Conservation (phyloP, 2,797 vertebrate species). For the Neosilurus mollespiculum region DNA sequence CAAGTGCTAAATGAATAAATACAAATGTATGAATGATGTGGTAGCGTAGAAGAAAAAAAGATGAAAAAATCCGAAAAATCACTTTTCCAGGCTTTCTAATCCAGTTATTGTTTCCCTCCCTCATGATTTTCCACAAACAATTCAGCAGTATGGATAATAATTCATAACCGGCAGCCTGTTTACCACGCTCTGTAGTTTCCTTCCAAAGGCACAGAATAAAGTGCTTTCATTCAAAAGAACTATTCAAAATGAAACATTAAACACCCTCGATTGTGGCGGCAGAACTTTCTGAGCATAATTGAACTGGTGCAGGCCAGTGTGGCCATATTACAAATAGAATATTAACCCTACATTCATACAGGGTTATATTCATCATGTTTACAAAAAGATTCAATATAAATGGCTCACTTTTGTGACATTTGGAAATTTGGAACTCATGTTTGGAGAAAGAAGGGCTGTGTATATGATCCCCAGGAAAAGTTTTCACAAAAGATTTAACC, state of each 20-base stretch:
- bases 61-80: background rate
- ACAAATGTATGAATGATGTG: constrained; percentile 5
- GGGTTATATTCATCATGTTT: background rate
- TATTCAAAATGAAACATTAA: constrained; percentile 22
- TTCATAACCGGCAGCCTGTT: constrained; percentile 18
- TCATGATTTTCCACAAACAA: constrained; percentile 23
- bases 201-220: constrained; percentile 15
- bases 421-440: background rate
- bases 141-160: constrained; percentile 22
- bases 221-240: constrained; percentile 22
- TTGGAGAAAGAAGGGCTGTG: background rate
- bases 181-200: constrained; percentile 1
- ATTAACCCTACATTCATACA: background rate
- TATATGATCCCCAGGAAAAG: background rate
- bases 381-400: background rate
- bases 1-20: background rate
- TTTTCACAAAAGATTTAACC: no score
- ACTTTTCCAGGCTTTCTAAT: constrained; percentile 15
- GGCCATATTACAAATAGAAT: background rate
- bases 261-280: background rate
- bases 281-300: constrained; percentile 8
- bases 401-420: background rate
- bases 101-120: constrained; percentile 18
- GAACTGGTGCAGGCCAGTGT: background rate
- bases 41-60: background rate